phyloP scores from a whole-genome alignment of 2,888 invertebrate species.

The Alcis repandata region DNA sequence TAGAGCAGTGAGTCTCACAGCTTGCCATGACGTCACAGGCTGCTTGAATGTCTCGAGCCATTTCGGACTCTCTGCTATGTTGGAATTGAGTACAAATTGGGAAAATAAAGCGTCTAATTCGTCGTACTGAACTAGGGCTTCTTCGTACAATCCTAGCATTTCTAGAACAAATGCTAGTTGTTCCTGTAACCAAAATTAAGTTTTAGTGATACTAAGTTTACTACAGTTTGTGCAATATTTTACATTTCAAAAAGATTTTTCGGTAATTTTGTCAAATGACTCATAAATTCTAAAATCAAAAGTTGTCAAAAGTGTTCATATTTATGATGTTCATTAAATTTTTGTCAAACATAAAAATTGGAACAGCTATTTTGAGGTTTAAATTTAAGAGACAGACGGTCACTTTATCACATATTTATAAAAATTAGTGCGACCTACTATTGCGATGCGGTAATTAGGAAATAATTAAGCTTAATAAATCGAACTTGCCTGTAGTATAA shows the following conservation, averaged over 20 bases:
- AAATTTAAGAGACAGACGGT: background rate
- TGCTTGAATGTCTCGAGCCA: constrained; percentile 94
- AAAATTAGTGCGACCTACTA: background rate
- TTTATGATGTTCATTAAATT: too few species aligned
- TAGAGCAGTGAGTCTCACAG: constrained; percentile 89
- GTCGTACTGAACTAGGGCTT: constrained; percentile 98
- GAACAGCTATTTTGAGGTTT: too few species aligned
- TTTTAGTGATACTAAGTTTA: background rate
- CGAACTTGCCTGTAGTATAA: constrained; percentile 92
- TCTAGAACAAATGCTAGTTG: constrained; percentile 97
- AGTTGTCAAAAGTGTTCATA: too few species aligned
- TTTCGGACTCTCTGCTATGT: constrained; percentile 93
- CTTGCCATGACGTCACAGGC: constrained; percentile 94
- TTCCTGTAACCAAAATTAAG: constrained; percentile 88
- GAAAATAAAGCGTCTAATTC: constrained; percentile 98
- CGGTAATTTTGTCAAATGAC: too few species aligned
- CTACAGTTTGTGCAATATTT: too few species aligned
- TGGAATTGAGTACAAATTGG: constrained; percentile 98
- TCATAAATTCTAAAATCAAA: too few species aligned
- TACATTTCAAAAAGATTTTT: too few species aligned
- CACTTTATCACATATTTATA: background rate
- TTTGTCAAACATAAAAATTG: too few species aligned
- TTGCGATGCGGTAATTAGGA: background rate
- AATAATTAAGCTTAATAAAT: constrained; percentile 3
- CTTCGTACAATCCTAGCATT: constrained; percentile 97